A percentile compares a stretch with the other conserved stretches of the same genome.
phyloP scores from a whole-genome alignment of 2,888 invertebrate species.

The Pammene fasciana region DNA sequence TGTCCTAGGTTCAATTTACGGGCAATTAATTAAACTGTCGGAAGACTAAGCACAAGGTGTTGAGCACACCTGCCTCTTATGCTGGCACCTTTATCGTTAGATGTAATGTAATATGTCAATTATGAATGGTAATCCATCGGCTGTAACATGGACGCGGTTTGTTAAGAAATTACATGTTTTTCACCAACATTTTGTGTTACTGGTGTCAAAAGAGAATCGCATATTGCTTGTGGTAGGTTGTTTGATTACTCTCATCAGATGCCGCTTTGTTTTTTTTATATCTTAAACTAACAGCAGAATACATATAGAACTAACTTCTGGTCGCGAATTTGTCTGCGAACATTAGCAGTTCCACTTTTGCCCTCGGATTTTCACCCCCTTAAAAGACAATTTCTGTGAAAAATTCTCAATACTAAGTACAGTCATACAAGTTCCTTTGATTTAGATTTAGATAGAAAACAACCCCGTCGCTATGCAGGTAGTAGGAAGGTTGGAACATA shows the following conservation, averaged over 20 bases:
- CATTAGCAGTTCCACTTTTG: no score
- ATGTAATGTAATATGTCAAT: constrained; percentile 45
- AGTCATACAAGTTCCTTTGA: neutral
- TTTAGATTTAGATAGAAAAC: no score
- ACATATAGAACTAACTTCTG: no score
- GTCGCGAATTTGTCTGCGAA: no score
- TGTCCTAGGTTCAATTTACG: constrained; percentile 9
- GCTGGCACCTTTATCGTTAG: constrained; percentile 50
- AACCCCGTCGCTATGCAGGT: no score
- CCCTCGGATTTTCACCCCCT: no score
- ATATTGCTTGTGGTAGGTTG: no score
- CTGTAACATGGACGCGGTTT: constrained; percentile 24
- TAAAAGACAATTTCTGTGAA: neutral
- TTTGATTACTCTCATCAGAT: no score
- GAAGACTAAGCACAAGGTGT: constrained; percentile 75
- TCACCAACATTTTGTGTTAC: neutral
- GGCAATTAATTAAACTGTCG: constrained; percentile 71
- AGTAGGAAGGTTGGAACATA: neutral
- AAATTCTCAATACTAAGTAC: no score
- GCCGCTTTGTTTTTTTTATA: no score
- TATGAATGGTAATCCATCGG: constrained; percentile 43
- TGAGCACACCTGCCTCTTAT: constrained; percentile 66
- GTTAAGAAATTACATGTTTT: constrained; percentile 1
- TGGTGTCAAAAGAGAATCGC: no score
- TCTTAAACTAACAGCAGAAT: no score